phyloP scores from a whole-genome alignment of 2,888 invertebrate species.

The Caenorhabditis macrosperma region DNA sequence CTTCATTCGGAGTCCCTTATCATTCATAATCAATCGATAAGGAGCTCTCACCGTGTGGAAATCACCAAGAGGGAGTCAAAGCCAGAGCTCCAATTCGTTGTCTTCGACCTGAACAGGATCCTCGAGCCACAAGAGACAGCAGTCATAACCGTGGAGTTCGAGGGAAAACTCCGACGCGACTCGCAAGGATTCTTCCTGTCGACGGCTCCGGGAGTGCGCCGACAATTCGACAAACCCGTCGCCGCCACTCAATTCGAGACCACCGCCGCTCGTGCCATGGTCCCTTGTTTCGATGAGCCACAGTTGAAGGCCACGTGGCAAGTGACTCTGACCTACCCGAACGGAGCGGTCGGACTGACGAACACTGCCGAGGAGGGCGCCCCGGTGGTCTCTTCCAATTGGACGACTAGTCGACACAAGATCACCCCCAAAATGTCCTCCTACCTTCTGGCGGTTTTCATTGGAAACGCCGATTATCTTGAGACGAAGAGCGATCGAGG shows the following conservation, averaged over 20 bases:
- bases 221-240: slow-evolving; percentile 50
- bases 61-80: neutral
- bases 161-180: slow-evolving; percentile 59
- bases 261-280: slow-evolving; percentile 73
- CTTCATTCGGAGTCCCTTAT: slow-evolving; percentile 1
- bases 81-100: slow-evolving; percentile 9
- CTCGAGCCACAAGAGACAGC: neutral
- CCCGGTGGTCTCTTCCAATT: too few relatives aligned
- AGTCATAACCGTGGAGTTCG: slow-evolving; percentile 53
- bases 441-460: too few relatives aligned
- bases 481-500: too few relatives aligned
- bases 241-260: slow-evolving; percentile 78
- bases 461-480: too few relatives aligned
- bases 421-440: neutral
- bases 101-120: neutral
- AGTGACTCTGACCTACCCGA: slow-evolving; percentile 61
- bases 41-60: neutral
- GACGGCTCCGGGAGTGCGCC: neutral
- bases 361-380: slow-evolving; percentile 56
- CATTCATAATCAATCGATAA: neutral
- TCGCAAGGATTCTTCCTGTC: slow-evolving; percentile 61
- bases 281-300: slow-evolving; percentile 79
- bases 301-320: slow-evolving; percentile 67
- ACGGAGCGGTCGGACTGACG: slow-evolving; percentile 68
- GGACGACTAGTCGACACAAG: too few relatives aligned